Conservation (phyloP, 2,797 vertebrate genomes). For the Xenops minutus region DNA sequence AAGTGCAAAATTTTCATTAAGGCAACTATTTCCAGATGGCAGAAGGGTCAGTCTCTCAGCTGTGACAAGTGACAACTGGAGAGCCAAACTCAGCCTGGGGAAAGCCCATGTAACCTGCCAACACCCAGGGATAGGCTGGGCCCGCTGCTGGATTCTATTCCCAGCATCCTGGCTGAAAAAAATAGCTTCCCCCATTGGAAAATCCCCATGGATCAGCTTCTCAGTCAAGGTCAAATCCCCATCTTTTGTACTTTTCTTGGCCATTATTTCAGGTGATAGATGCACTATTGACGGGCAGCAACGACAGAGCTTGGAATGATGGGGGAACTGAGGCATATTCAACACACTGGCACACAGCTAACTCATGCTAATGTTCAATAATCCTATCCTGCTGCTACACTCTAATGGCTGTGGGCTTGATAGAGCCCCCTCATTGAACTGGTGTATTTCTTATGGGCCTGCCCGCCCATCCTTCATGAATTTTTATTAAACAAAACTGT, state of each 20-base stretch:
- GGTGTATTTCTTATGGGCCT: conserved; percentile 90
- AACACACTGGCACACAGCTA: conserved; percentile 60
- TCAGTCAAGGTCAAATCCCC: conserved; percentile 60
- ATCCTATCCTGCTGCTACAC: conserved; percentile 46
- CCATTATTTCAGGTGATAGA: conserved; percentile 53
- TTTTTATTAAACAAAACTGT: conserved; percentile 99
- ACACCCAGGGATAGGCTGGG: background rate
- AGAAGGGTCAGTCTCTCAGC: background rate
- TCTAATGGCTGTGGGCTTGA: conserved; percentile 64
- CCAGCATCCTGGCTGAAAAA: background rate
- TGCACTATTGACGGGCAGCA: conserved; percentile 36
- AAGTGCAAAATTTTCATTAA: background rate
- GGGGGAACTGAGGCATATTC: conserved; percentile 70
- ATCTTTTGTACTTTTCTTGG: conserved; percentile 43
- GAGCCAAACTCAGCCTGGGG: background rate
- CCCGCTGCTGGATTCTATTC: background rate
- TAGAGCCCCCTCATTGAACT: conserved; percentile 73
- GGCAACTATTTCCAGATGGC: background rate
- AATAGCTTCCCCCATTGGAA: background rate
- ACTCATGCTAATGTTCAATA: conserved; percentile 66
- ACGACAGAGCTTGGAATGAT: conserved; percentile 56
- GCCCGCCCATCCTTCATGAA: conserved; percentile 94
- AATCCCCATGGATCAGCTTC: conserved; percentile 49
- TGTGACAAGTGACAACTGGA: background rate
- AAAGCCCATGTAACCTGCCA: background rate